Base-by-base conservation (phyloP, 2,113 vertebrate genomes). In the Leptodactylus fuscus region DNA sequence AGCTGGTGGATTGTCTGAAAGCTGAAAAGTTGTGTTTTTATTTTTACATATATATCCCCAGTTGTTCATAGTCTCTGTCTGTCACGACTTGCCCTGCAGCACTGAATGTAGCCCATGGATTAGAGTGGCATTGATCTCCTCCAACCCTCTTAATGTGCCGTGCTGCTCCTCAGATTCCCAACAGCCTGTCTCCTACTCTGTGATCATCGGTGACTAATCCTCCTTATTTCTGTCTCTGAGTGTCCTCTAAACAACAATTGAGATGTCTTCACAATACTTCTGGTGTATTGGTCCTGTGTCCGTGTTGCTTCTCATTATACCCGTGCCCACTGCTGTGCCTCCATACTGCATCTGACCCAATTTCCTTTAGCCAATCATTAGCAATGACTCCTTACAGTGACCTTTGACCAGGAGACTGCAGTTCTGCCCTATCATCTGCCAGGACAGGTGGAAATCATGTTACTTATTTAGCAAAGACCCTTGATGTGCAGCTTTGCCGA, bases 401-500 rank as follows among this genome's bases (percentile, higher is more conserved):
- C 13, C 11, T n/a, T n/a, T 77, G 76, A 38, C 51, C 34, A 36
- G 77, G 53, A 80, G 77, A 80, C 81, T 70, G 81, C 65, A 53
- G 32, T 49, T 32, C 5, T 81, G 20, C 69, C 48, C 34, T 5
- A 27, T 29, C 65, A 48, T 49, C 27, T 69, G 41, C 44, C 41
- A 34, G 8, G 34, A 81, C 60, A 4, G 22, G 81, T n/a, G n/a
- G n/a, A n/a, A n/a, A n/a, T n/a, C n/a, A n/a, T n/a, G n/a, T n/a
- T n/a, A n/a, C n/a, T 82, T 32, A 38, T n/a, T 18, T 44, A 32
- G 41, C 73, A 18, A 48, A 82, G 13, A n/a, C 32, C 58, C 34
- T 82, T 20, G 27, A 22, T 81, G 60, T 81, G 71, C 71, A 75
- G 82, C 82, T 62, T 83, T 62, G 70, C 82, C 60, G 55, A 77